Conservation (phyloP, 30 jellyfish, hydroid and myxozoan genomes). For the Chrysaora quinquecirrha region DNA sequence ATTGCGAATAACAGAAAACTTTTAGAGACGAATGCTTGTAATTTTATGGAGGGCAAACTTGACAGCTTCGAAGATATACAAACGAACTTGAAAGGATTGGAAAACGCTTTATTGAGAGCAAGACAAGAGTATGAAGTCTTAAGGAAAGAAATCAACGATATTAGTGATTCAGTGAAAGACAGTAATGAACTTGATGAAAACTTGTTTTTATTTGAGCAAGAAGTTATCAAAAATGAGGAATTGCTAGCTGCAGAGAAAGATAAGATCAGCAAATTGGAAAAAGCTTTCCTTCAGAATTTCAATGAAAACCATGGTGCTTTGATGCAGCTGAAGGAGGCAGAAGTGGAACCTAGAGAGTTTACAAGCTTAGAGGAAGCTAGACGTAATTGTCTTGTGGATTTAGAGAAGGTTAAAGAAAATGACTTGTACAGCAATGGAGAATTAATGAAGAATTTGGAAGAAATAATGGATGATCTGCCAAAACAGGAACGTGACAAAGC, state of each 20-base stretch:
- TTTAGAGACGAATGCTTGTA: neutral
- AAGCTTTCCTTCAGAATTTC: neutral
- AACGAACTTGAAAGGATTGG: neutral
- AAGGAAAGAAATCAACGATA: neutral
- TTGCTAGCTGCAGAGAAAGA: conserved; percentile 15
- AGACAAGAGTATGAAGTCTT: neutral
- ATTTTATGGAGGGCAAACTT: neutral
- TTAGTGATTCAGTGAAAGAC: neutral
- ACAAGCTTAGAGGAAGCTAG: neutral
- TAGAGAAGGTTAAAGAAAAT: neutral
- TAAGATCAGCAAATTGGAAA: neutral
- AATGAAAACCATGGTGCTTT: neutral
- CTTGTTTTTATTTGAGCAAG: neutral
- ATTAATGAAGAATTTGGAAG: conserved; percentile 20
- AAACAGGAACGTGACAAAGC: neutral
- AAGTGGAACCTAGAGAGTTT: conserved; percentile 24
- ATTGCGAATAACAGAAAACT: neutral
- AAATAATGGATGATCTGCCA: conserved; percentile 7
- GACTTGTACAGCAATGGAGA: neutral
- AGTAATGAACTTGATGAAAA: neutral
- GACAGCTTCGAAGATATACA: neutral
- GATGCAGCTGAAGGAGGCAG: neutral
- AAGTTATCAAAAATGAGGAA: neutral
- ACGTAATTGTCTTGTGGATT: neutral
- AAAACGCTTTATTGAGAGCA: neutral